Evolutionary conservation across 2,113 vertebrate species (phyloP).

Genomic region (Macaca mulatta): DNA sequence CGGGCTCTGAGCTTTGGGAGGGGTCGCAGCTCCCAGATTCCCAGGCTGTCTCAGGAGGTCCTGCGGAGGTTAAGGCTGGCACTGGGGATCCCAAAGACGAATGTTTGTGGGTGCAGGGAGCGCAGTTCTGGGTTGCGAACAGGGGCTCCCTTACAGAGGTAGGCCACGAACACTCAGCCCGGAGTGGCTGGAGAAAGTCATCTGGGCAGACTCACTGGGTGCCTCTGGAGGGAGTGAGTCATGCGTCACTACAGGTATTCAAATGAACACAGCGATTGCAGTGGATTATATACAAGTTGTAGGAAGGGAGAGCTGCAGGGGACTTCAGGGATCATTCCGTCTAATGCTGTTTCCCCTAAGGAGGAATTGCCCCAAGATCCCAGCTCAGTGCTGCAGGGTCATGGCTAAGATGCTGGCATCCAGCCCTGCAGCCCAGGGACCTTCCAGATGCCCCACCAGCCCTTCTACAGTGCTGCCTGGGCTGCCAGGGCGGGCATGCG

Average conservation of each 20-base stretch:
- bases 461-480: not conserved
- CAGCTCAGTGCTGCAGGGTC: not conserved
- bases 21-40: not conserved
- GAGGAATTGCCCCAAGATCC: not conserved
- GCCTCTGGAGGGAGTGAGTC: not conserved
- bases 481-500: not conserved
- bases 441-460: not conserved
- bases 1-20: not conserved
- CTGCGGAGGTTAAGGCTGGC: not conserved
- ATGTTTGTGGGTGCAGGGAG: not conserved
- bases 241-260: not conserved
- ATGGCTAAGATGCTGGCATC: not conserved
- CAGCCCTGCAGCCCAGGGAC: not conserved
- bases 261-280: not conserved
- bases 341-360: not conserved
- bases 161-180: accelerated
- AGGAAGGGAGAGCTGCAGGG: not conserved
- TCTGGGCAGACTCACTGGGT: not conserved
- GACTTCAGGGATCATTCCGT: too few relatives aligned
- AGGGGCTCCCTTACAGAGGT: not conserved
- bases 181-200: not conserved
- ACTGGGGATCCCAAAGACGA: too few relatives aligned
- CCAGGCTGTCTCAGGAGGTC: not conserved
- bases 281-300: accelerated
- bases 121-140: accelerated